Evolutionary conservation across 37 sponge, comb jelly and placozoan species (phyloP), one percentile per base, ranked within the genome.

Genomic region (Beroe ovata): DNA sequence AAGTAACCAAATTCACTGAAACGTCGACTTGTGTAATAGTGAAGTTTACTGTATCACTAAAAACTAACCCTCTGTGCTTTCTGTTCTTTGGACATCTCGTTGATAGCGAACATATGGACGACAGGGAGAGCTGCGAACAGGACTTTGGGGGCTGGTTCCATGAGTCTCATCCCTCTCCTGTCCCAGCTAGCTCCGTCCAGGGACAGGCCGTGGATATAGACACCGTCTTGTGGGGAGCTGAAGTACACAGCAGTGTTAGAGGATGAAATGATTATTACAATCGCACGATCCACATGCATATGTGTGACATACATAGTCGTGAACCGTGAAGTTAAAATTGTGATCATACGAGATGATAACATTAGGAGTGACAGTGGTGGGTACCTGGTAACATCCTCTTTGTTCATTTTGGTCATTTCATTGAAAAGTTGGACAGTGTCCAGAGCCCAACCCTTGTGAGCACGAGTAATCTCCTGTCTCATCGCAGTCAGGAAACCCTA

Each of bases 371-470:
- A n/a, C n/a, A n/a, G n/a, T n/a, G n/a, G n/a, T n/a, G n/a, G n/a
- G n/a, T n/a, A 77, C 37, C 92, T 61, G 0, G 92, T 94, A 69
- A 96, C 89, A 19, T 99, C 99, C 8, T 99, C 96, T 71, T 93
- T 95, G 91, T 58, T 92, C 93, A 93, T 90, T 66, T 91, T 91
- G 21, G 95, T 96, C 39, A 94, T 92, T 26, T 96, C 96, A 64
- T 99, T 99, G 93, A 94, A 92, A 29, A 99, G 92, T 29, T 95
- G 91, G n/a, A 96, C 99, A 88, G 92, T 92, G 90, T 99, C 99
- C 88, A 99, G 90, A 0, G 99, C 96, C 99, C 99, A 99, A n/a
- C 96, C 99, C 92, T 96, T 99, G 94, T 99, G 99, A 0, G 99
- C 99, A 21, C 99, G 91, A 28, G 99, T 95, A 29, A 92, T 91